Percentiles rank a stretch among this genome's conserved stretches.
These are phyloP conservation scores for Sipha flava DNA, from an alignment of 1,140 invertebrate genomes.

Conservation along the genomic window DNA sequence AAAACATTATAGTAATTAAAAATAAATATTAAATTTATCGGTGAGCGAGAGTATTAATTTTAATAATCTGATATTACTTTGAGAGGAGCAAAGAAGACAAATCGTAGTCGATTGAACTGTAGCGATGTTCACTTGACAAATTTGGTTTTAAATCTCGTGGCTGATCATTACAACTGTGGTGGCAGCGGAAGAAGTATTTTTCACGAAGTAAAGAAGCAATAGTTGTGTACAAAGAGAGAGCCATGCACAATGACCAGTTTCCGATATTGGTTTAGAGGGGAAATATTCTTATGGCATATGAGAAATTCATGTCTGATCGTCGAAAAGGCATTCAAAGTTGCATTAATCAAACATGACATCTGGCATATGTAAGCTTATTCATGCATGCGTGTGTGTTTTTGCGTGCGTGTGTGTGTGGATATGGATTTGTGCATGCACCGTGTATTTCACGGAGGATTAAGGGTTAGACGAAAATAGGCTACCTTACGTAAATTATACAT, in stretches of 20 bases:
- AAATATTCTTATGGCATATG: background rate
- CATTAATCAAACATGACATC: constrained; percentile 14
- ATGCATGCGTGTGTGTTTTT: background rate
- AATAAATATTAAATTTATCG: too few relatives aligned
- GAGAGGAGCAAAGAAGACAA: too few relatives aligned
- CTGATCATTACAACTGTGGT: too few relatives aligned
- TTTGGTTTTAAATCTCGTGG: too few relatives aligned
- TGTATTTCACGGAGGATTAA: background rate
- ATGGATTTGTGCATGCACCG: background rate
- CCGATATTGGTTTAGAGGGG: background rate
- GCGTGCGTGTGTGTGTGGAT: background rate
- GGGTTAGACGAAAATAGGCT: background rate
- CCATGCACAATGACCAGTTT: background rate
- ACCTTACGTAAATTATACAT: background rate
- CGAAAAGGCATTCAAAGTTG: background rate
- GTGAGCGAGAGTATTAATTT: too few relatives aligned
- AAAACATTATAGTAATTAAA: too few relatives aligned
- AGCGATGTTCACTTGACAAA: too few relatives aligned
- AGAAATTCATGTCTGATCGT: background rate
- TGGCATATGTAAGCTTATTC: background rate
- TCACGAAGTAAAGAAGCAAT: too few relatives aligned
- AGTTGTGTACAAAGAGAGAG: too few relatives aligned
- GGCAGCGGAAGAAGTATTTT: too few relatives aligned
- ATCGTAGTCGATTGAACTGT: too few relatives aligned
- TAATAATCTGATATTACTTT: too few relatives aligned